Conservation (phyloP, 2,888 invertebrate species). For the Steinernema hermaphroditum region DNA sequence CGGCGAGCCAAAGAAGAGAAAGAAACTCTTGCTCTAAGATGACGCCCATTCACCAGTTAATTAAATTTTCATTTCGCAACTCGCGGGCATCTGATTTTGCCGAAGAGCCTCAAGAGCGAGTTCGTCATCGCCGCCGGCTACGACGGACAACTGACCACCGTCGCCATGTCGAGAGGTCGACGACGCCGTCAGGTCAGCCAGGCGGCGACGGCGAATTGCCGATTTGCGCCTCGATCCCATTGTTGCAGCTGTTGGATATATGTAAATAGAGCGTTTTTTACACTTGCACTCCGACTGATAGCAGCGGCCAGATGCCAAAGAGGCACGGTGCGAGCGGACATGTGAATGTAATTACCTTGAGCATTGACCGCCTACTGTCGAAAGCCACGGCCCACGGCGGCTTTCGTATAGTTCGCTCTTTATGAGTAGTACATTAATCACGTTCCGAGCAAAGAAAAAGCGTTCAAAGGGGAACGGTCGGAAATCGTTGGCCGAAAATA, state of each 20-base stretch:
- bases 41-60: conserved; percentile 26
- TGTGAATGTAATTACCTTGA: conserved; percentile 22
- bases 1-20: not conserved
- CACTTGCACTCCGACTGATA: conserved; percentile 1
- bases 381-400: not conserved
- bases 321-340: not conserved
- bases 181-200: conserved; percentile 7
- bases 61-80: conserved; percentile 18
- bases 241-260: conserved; percentile 31
- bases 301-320: conserved; percentile 7
- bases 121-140: not conserved
- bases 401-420: conserved; percentile 21
- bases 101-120: not conserved
- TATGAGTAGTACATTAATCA: not conserved
- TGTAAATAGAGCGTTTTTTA: conserved; percentile 31
- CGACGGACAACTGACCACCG: conserved; percentile 8
- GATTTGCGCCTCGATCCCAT: conserved; percentile 27
- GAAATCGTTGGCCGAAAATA: not conserved
- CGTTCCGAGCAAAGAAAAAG: not conserved
- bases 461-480: no score
- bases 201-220: not conserved
- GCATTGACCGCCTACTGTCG: not conserved
- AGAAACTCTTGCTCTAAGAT: not conserved
- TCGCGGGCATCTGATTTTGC: not conserved
- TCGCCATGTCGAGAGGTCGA: not conserved